These are phyloP conservation scores for Melospiza melodia DNA, from an alignment of 2,113 vertebrate species.

Conservation along the genomic window DNA sequence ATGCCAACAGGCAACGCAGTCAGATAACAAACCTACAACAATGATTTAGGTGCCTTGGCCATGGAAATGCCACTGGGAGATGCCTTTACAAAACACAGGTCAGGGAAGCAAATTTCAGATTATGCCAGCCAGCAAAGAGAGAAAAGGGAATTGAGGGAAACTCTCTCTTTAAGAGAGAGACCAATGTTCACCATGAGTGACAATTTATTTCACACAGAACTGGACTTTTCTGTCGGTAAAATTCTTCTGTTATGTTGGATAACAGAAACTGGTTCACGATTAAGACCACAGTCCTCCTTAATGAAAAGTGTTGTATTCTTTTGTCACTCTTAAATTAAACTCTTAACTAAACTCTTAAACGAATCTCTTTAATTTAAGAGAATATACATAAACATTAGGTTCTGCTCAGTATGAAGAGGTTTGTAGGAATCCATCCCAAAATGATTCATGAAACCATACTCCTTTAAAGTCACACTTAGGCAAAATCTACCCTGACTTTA, in stretches of 20 bases:
- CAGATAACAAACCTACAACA: neutral
- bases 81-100: neutral
- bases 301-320: neutral
- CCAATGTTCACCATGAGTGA: neutral
- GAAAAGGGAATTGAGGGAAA: neutral
- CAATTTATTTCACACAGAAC: neutral
- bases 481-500: conserved; percentile 28
- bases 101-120: neutral
- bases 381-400: conserved; percentile 39
- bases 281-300: neutral
- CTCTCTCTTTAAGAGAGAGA: neutral
- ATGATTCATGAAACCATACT: conserved; percentile 57
- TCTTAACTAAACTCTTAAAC: conserved; percentile 37
- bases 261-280: neutral
- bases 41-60: neutral
- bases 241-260: neutral
- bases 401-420: conserved; percentile 14
- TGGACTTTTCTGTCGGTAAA: neutral
- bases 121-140: neutral
- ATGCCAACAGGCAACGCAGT: neutral
- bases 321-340: conserved; percentile 23
- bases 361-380: conserved; percentile 27
- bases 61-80: neutral
- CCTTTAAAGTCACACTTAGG: conserved; percentile 23
- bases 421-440: conserved; percentile 44